Evolutionary conservation across 2,888 invertebrate species (phyloP), one percentile per base, ranked within the genome.

Genomic region (Xylota segnis): DNA sequence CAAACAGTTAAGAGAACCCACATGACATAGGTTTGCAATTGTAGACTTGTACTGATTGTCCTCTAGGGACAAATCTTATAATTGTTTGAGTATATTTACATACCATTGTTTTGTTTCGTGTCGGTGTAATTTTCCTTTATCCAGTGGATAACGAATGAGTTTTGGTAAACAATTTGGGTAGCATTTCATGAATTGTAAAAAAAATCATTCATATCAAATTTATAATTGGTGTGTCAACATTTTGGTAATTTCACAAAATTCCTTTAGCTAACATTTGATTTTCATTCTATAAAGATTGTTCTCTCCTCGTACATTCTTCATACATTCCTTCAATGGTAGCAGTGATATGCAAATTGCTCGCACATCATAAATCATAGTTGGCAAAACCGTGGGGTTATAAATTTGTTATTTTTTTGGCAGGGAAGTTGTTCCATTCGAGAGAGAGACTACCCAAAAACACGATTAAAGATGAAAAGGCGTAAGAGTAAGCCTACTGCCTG

Each of bases 311-410:
- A 18, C 9, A 34, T 37, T 58, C 34, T 18, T 58, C 54, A 54
- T 32, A 32, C 18, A 54, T 54, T 37, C 58, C 10, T 34, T 58
- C 9, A 59, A 40, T 27, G 14, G 40, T 59, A 59, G n/a, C 59
- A 43, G 54, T 54, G 29, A 54, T 54, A 54, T 54, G 29, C 37
- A 59, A 59, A 59, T 59, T 45, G 43, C 43, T 61, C 61, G 61
- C 43, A 61, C 61, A 61, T 45, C n/a, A 61, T 43, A 61, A 61
- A 61, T 61, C 40, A 61, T 61, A 45, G 61, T 61, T 61, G 61
- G 59, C 18, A 59, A n/a, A 59, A 61, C 43, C 40, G 10, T n/a
- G 59, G 40, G 59, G 12, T 40, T 27, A 59, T 12, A 43, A 59
- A 59, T 59, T 27, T 61, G 40, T 43, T 29, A 45, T 45, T 61